Base-by-base conservation (phyloP, 2,113 vertebrate genomes). In the Cnemophilus loriae region DNA sequence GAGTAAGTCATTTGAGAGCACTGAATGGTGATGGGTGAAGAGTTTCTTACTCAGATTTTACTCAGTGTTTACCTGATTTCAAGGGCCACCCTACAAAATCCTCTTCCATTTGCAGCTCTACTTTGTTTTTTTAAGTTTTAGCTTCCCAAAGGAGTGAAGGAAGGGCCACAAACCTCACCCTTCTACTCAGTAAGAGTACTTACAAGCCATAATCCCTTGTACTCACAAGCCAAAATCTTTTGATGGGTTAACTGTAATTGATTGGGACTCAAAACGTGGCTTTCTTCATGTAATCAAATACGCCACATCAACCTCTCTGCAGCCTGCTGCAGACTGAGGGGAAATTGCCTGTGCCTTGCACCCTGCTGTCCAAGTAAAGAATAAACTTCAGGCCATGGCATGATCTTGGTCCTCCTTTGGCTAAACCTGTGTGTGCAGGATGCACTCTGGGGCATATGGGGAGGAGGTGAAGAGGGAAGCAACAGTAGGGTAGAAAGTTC, bases 401-500 rank as follows among this genome's bases (percentile, higher is more conserved):
- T 3, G 5, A 15, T 17, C 52, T 57, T 39, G 33, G 71, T n/a
- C 26, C 49, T n/a, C 27, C 21, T 59, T 64, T 39, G 19, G 35
- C 71, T 49, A 4, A 1, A 24, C 6, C 18, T 0, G 0, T 4
- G 1, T 20, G 10, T 22, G 21, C 26, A 49, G 35, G 46, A 61
- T 10, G 23, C 37, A 22, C 1, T 3, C 33, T 9, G 23, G 22
- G 37, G 39, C 12, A 33, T 3, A 18, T 4, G 26, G 27, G 23
- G 15, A 78, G 4, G 3, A 28, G 13, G 4, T n/a, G 16, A 12
- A 47, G 68, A 77, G 28, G 24, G 23, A 89, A 73, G 24, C 4
- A 91, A 46, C 26, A 30, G 33, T 1, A 37, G 10, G 26, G 17
- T 60, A 60, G 14, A 35, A 57, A 85, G 30, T 33, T 83, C 35